These are phyloP conservation scores for Delia radicum DNA, from an alignment of 1,140 invertebrate species.

Conservation along the genomic window DNA sequence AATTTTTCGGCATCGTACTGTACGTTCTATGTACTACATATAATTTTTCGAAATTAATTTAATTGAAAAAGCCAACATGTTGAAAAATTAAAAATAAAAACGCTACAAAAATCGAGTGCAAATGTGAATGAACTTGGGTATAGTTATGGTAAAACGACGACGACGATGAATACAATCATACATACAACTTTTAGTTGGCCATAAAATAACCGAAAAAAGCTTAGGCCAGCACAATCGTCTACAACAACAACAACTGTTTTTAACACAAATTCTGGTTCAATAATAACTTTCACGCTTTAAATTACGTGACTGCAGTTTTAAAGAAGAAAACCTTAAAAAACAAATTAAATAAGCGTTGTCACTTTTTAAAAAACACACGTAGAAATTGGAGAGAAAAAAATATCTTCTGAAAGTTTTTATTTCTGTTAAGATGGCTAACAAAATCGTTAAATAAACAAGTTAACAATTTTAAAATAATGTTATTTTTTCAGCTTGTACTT, in stretches of 20 bases:
- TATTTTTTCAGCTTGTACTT: too few species aligned
- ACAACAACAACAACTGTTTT: background rate
- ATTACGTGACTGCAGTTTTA: slow-evolving; percentile 27
- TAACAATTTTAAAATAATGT: background rate
- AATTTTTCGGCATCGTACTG: too few species aligned
- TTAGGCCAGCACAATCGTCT: background rate
- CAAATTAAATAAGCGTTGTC: background rate
- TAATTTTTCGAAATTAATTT: slow-evolving; percentile 11
- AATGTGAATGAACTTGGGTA: slow-evolving; percentile 13
- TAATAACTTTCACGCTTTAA: slow-evolving; percentile 31
- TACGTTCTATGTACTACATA: background rate
- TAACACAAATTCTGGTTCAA: slow-evolving; percentile 17
- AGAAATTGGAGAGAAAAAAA: background rate
- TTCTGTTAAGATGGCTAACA: background rate
- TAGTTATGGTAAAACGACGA: background rate
- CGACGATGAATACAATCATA: background rate
- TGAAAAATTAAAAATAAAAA: background rate
- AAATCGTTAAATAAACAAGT: background rate
- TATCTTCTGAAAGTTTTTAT: background rate
- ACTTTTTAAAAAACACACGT: background rate
- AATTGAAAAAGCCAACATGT: slow-evolving; percentile 17
- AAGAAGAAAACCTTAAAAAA: slow-evolving; percentile 4
- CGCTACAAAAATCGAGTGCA: slow-evolving; percentile 13
- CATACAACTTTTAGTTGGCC: slow-evolving; percentile 6
- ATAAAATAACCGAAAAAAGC: slow-evolving; percentile 11